Evolutionary conservation across 2,888 invertebrate genomes (phyloP), one percentile per base, ranked within the genome.

Genomic region (Limnephilus auricula): DNA sequence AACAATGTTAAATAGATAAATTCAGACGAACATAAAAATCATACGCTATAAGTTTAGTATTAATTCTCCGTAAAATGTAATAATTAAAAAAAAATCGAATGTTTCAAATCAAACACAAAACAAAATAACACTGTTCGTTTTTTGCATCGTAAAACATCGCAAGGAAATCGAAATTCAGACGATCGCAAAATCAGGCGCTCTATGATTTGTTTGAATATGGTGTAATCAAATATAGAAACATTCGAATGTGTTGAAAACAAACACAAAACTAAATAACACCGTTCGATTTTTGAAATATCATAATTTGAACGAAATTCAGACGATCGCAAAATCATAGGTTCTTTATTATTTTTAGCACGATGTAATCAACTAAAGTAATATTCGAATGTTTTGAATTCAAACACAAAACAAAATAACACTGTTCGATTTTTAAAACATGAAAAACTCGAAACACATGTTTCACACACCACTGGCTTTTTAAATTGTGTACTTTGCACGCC

Each of bases 401-500:
- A 65, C 6, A 65, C 65, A 25, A 25, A 65, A 65, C 9, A 65
- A 65, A 65, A 65, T 25, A 65, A 25, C 65, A 65, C 65, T 65
- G 65, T 65, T 65, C 65, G 65, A 65, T 65, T 65, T 65, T 65
- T 25, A 65, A 65, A 65, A 65, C 25, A 18, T 34, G 15, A 82
- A 82, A 34, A 82, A 32, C 34, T 25, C 34, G 82, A 65, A 65
- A 65, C 65, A 65, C 82, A 37, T 10, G 82, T 32, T 82, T 82
- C 34, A 85, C 85, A 85, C 85, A 85, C 40, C 45, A 84, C 84
- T 40, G 40, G 40, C 40, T 85, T n/a, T n/a, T 30, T 45, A 30
- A 85, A 85, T 50, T 85, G 85, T 85, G n/a, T 40, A 40, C 30
- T 37, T 45, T 40, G 85, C 37, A 85, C 40, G 85, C 85, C 85